These are phyloP conservation scores for Macropus fuliginosus DNA, from an alignment of 2,797 vertebrate genomes.

Conservation along the genomic window DNA sequence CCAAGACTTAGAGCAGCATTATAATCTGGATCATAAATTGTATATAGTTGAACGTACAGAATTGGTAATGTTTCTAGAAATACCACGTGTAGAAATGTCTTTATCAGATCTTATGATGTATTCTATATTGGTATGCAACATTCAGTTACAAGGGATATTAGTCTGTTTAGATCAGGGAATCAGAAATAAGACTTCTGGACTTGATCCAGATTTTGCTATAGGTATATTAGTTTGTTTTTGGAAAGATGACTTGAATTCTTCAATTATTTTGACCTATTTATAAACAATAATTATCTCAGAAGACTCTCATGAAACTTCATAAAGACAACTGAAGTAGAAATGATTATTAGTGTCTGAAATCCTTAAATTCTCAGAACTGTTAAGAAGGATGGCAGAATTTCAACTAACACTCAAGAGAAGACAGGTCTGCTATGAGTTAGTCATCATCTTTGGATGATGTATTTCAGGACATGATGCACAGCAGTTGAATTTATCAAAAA, in stretches of 20 bases:
- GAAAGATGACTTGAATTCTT: slow-evolving; percentile 44
- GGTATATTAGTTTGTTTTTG: slow-evolving; percentile 44
- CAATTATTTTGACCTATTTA: slow-evolving; percentile 29
- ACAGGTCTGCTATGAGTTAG: slow-evolving; percentile 61
- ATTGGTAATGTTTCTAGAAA: slow-evolving; percentile 78
- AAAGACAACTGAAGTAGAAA: slow-evolving; percentile 33
- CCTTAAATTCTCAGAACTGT: slow-evolving; percentile 61
- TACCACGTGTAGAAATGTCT: slow-evolving; percentile 69
- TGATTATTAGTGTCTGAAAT: slow-evolving; percentile 63
- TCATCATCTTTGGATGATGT: slow-evolving; percentile 73
- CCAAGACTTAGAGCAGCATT: slow-evolving; percentile 72
- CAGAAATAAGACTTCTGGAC: slow-evolving; percentile 35
- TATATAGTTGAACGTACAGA: slow-evolving; percentile 74
- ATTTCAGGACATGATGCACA: slow-evolving; percentile 73
- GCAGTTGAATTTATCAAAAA: slow-evolving; percentile 69
- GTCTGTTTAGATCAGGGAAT: neutral
- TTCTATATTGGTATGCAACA: slow-evolving; percentile 46
- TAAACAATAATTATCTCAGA: slow-evolving; percentile 35
- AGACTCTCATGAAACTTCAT: slow-evolving; percentile 10
- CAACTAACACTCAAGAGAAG: slow-evolving; percentile 50
- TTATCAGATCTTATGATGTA: slow-evolving; percentile 50
- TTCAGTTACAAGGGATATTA: slow-evolving; percentile 33
- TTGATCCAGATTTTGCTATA: slow-evolving; percentile 54
- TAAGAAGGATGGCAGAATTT: slow-evolving; percentile 56
- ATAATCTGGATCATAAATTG: slow-evolving; percentile 75